Evolutionary conservation across 2,888 invertebrate species (phyloP), one percentile per base, ranked within the genome.

Genomic region (Aphidoletes aphidimyza): DNA sequence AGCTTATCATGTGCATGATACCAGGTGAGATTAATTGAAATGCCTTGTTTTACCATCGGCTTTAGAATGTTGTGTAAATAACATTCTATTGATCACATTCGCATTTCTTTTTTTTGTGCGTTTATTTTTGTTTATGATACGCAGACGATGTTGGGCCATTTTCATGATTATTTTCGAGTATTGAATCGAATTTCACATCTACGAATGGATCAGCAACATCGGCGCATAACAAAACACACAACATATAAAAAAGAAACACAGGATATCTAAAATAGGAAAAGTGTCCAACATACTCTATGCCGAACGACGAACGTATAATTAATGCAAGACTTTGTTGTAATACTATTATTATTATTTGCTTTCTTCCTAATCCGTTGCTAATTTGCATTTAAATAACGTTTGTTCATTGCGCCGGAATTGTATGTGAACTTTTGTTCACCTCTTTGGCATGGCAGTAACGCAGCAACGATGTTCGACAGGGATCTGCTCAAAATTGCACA

Each of bases 311-410:
- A n/a, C n/a, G 14, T 69, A 30, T 69, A 69, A 69, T 69, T 69
- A 69, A 69, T 69, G 30, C 69, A 30, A 34, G 30, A 30, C 69
- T 69, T 69, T 30, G 69, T 30, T 69, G 17, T 69, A 30, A 11
- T 69, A 69, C 30, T 69, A 69, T 69, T 69, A 69, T 69, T 69
- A 11, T 26, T 54, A 69, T 69, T 69, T 69, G 69, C 34, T 30
- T 69, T 69, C 69, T 14, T 30, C 30, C 30, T 69, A 69, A 69
- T 26, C 30, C 34, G 69, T 30, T 30, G 30, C 30, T 69, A 69
- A 69, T 69, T 69, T 69, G 69, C 69, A 69, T 69, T 69, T 69
- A 69, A 69, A 69, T 69, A 69, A 69, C 69, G 34, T 69, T 69
- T 69, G 69, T 69, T 69, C 69, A 69, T 69, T 69, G 69, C 69